These are phyloP conservation scores for Mormyrus hasselquistii DNA, from an alignment of 2,797 vertebrate species.

Conservation along the genomic window DNA sequence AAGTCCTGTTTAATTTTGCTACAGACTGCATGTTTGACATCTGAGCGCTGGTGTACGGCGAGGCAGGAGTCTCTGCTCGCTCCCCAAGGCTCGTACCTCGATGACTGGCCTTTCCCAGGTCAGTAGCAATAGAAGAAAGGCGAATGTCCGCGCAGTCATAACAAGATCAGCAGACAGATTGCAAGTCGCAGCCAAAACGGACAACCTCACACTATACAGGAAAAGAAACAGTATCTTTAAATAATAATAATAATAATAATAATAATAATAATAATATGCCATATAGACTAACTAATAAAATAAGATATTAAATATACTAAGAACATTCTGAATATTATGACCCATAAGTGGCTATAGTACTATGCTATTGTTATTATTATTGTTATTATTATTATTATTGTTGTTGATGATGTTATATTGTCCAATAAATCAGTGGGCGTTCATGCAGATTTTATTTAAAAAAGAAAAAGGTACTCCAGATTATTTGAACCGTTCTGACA, in stretches of 20 bases:
- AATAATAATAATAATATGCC: not conserved
- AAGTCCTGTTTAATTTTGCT: not conserved
- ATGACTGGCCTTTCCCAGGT: conserved; percentile 1
- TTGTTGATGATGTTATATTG: no score
- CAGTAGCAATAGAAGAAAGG: not conserved
- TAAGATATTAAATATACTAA: not conserved
- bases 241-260: not conserved
- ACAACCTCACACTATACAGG: not conserved
- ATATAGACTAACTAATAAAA: not conserved
- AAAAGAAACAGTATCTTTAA: not conserved
- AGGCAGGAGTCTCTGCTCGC: not conserved
- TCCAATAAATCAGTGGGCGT: not conserved
- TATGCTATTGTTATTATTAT: not conserved
- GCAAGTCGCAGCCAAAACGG: not conserved
- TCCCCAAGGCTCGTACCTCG: not conserved
- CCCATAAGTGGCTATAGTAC: not conserved
- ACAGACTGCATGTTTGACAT: not conserved
- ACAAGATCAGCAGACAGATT: not conserved
- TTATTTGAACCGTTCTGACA: not conserved
- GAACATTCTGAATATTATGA: not conserved
- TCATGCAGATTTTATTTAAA: not conserved
- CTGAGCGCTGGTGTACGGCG: not conserved
- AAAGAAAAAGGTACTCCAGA: not conserved
- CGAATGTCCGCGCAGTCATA: not conserved
- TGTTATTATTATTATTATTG: not conserved